These are phyloP conservation scores for Julus scanicus DNA, from an alignment of 2,888 invertebrate genomes.

Conservation along the genomic window DNA sequence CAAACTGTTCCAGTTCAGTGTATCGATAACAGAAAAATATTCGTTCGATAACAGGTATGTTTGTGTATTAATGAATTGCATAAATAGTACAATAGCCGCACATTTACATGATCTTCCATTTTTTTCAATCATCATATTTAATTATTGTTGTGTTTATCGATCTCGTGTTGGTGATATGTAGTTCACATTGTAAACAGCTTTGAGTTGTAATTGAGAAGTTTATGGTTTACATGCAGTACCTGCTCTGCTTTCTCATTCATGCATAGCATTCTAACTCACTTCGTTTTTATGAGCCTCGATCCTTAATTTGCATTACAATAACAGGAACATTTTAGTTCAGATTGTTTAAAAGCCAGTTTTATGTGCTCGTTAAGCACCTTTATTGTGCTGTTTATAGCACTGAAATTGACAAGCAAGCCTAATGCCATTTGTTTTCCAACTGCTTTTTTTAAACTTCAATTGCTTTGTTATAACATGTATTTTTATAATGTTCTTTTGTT, in stretches of 20 bases:
- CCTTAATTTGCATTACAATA: constrained; percentile 18
- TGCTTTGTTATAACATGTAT: no score
- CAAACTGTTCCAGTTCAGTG: no score
- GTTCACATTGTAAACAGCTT: background rate
- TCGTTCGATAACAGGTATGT: no score
- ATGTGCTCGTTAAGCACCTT: constrained; percentile 6
- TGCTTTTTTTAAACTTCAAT: background rate
- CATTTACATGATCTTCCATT: no score
- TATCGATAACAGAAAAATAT: no score
- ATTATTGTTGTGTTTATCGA: background rate
- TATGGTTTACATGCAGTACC: background rate
- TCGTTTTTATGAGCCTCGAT: background rate
- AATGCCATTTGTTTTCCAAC: background rate
- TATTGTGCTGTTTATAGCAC: background rate
- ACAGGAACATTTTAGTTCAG: background rate
- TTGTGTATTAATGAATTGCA: no score
- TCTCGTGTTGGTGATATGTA: background rate
- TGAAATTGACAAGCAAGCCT: background rate
- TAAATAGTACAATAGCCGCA: no score
- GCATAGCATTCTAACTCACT: background rate
- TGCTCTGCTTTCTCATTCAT: background rate
- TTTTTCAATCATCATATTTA: no score
- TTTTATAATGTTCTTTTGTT: no score
- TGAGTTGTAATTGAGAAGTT: no score
- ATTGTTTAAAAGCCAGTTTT: background rate